phyloP scores from a whole-genome alignment of 2,113 vertebrate species.

The Eulemur rufifrons region DNA sequence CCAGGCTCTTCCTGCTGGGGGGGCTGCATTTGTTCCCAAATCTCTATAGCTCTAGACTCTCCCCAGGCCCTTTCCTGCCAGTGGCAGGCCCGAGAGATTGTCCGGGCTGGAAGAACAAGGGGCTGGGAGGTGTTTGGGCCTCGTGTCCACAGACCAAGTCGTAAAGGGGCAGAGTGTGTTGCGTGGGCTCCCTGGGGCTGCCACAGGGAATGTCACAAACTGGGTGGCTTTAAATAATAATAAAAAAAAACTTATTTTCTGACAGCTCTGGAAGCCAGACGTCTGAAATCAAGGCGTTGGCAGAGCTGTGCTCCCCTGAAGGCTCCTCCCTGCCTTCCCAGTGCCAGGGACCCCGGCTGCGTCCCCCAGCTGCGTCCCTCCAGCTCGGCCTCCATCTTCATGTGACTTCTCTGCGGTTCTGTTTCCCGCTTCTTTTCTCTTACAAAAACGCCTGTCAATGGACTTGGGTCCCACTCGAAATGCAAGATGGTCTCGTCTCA shows the following conservation, averaged over 20 bases:
- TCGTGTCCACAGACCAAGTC: fast-evolving
- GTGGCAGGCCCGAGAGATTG: fast-evolving
- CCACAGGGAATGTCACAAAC: fast-evolving
- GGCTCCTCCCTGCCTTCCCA: not conserved
- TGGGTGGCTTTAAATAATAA: fast-evolving
- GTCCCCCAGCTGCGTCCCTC: fast-evolving
- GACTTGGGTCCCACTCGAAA: not conserved
- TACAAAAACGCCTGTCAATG: not conserved
- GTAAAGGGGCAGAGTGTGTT: not conserved
- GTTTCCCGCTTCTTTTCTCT: not conserved
- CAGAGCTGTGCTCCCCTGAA: fast-evolving
- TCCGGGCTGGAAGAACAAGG: not conserved
- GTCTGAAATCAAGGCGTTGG: not conserved
- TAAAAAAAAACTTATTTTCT: too few relatives aligned
- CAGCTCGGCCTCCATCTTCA: fast-evolving
- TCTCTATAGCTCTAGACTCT: too few relatives aligned
- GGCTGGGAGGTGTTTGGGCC: not conserved
- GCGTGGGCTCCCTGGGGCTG: fast-evolving
- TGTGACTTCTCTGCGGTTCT: not conserved
- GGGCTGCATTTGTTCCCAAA: fast-evolving
- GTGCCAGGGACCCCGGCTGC: not conserved
- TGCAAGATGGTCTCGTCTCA: fast-evolving
- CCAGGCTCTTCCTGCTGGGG: fast-evolving
- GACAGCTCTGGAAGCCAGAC: not conserved
- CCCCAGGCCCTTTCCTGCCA: not conserved